Percentiles rank a stretch among this genome's conserved stretches.
phyloP scores from a whole-genome alignment of 2,113 vertebrate genomes.

The Caracal caracal region DNA sequence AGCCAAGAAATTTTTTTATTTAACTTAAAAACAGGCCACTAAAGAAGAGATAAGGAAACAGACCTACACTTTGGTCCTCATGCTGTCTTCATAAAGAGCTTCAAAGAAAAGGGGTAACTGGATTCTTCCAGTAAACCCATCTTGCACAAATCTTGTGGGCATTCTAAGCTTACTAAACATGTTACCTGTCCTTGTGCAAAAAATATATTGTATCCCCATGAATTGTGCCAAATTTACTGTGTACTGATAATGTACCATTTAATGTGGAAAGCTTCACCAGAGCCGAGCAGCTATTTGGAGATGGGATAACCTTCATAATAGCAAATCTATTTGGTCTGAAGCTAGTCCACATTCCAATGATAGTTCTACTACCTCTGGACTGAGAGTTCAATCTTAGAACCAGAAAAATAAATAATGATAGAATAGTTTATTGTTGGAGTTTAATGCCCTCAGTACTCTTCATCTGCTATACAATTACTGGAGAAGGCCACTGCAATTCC shows the following conservation, averaged over 20 bases:
- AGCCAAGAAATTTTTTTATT: not conserved
- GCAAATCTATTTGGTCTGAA: not conserved
- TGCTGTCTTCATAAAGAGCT: not conserved
- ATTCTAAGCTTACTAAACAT: conserved; percentile 87
- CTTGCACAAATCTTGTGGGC: conserved; percentile 88
- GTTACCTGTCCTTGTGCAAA: conserved; percentile 88
- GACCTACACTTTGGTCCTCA: not conserved
- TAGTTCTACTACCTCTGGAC: not conserved
- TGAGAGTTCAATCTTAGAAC: not conserved
- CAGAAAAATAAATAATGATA: conserved; percentile 56
- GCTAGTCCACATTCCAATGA: not conserved
- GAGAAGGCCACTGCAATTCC: not conserved
- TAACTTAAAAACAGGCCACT: not conserved
- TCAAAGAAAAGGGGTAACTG: not conserved
- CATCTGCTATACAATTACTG: not conserved
- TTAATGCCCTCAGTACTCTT: not conserved
- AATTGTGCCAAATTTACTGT: conserved; percentile 77
- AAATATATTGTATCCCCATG: conserved; percentile 87
- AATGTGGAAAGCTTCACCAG: not conserved
- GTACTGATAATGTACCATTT: not conserved
- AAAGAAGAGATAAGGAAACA: not conserved
- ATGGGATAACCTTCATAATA: not conserved
- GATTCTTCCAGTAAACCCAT: conserved; percentile 82
- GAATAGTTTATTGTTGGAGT: conserved; percentile 51
- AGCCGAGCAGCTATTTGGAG: not conserved